A percentile compares a stretch with the other conserved stretches of the same genome.
These are phyloP conservation scores for Poeciliopsis paucimaculata DNA, from an alignment of 2,797 vertebrate genomes.

Conservation along the genomic window DNA sequence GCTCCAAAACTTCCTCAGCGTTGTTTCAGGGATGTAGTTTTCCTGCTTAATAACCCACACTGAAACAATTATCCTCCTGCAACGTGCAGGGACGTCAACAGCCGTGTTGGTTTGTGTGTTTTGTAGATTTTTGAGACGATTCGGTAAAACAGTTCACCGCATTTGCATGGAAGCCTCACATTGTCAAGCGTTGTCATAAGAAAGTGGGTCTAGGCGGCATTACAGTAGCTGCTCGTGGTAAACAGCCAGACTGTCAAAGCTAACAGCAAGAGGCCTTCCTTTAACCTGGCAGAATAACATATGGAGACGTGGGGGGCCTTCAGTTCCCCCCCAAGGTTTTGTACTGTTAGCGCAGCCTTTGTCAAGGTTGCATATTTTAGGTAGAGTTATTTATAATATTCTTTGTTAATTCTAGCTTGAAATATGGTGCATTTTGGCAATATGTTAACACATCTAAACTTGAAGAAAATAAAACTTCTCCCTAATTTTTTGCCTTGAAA, in stretches of 20 bases:
- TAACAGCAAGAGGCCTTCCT: neutral
- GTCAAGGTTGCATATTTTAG: constrained; percentile 1
- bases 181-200: neutral
- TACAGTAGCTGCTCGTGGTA: neutral
- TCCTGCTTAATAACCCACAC: neutral
- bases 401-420: neutral
- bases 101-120: neutral
- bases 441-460: neutral
- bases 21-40: neutral
- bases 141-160: neutral
- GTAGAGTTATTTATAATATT: neutral
- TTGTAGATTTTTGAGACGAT: neutral
- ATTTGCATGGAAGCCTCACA: neutral
- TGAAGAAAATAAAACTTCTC: neutral
- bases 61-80: neutral
- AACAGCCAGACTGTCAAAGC: constrained; percentile 2
- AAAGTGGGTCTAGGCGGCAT: neutral
- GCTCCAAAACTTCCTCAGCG: neutral
- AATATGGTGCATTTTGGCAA: neutral
- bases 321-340: neutral
- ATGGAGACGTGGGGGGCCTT: neutral
- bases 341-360: neutral
- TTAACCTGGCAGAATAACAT: constrained; percentile 3
- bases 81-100: neutral
- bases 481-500: neutral